Evolutionary conservation across 2,888 invertebrate species (phyloP), one percentile per base, ranked within the genome.

Genomic region (Tenthredo distinguenda): DNA sequence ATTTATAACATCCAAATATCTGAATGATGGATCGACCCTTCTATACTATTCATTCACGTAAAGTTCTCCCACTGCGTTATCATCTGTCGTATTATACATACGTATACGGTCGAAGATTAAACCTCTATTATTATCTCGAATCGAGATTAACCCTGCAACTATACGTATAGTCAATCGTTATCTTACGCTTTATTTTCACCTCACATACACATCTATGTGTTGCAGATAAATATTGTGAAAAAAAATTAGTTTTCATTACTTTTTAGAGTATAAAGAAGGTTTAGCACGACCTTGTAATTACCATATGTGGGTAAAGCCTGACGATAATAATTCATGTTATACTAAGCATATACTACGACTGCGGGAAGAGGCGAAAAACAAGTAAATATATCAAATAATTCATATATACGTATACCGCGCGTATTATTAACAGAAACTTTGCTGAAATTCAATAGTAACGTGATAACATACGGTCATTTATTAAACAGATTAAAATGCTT

Each of bases 1-100:
- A 92, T 92, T 92, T 91, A 91, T 91, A 92, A 85, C 86, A 87
- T 85, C 85, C 86, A 87, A 90, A 90, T 88, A 89, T 91, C 88
- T 88, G 88, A 88, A 91, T 91, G 90, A 91, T 88, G 87, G 89
- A 91, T 91, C 88, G 90, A 21, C 47, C 26, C 26, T 18, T 34
- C 71, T 65, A 47, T 47, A 47, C 82, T 82, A n/a, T 83, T 68
- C 83, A 83, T 83, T 83, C 83, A 71, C 83, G 68, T 83, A 81
- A 81, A 81, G 37, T 62, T 81, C 62, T 68, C 15, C 26, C 83
- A 83, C 58, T 21, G 40, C 62, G 40, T 62, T 40, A 34, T 81
- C 26, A 62, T 81, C 43, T 62, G 37, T 58, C 9, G 81, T 81
- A 65, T 81, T 55, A 76, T 76, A 77, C 34, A 77, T 74, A 12